Base-by-base conservation (phyloP, 2,113 vertebrate species). In the Lampris megalopsis region DNA sequence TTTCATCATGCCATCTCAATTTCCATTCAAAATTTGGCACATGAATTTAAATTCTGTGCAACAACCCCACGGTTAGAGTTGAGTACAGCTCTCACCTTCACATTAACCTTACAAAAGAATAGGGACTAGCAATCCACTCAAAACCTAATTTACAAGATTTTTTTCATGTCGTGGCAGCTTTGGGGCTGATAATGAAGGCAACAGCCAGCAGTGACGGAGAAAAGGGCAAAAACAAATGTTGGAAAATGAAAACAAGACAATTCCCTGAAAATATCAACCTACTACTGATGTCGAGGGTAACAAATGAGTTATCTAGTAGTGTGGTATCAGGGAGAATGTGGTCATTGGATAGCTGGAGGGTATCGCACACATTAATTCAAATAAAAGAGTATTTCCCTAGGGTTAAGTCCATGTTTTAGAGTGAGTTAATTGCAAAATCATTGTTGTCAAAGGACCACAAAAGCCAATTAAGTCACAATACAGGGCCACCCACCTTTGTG, bases 401-500 rank as follows among this genome's bases (percentile, higher is more conserved):
- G 24, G 24, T 24, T 24, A 24, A 24, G 24, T 24, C 24, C 24
- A 24, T 24, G 24, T 24, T 24, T 24, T 24, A 24, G 24, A 24
- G 24, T 24, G 24, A 24, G 24, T 24, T 24, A 24, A 24, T 24
- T 24, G 24, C 24, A 24, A 24, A 24, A 24, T 24, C 24, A 24
- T 24, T 24, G 24, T 24, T 24, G 24, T 24, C 24, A 24, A 24
- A 24, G 24, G 24, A 24, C 24, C 24, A 24, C 24, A 24, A 24
- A 24, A 24, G 24, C 24, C 24, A 24, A 24, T 24, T 24, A 24
- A 24, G 24, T 24, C 24, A 24, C 24, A 24, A 24, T 45, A 56
- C 47, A 11, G 36, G 2, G 41, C 5, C 13, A 0, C 89, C 93
- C 94, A 99, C 98, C 98, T 99, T 99, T 99, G 95, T 99, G 98